A percentile compares a stretch with the other conserved stretches of the same genome.
Evolutionary conservation across 2,797 vertebrate species (phyloP).

Genomic region (Kryptopterus vitreolus): DNA sequence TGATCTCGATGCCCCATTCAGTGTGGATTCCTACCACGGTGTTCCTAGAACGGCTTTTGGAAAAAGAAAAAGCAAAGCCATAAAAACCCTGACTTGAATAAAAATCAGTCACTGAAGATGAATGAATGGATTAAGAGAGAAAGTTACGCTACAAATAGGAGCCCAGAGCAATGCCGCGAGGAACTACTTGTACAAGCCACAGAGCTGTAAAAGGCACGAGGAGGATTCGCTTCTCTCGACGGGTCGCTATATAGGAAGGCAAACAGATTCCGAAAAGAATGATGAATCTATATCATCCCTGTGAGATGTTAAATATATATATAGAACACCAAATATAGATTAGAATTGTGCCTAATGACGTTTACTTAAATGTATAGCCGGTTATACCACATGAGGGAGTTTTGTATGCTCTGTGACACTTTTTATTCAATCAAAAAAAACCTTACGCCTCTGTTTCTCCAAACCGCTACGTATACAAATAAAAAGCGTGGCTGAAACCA

Average conservation of each 20-base stretch:
- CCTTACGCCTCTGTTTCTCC: too few species aligned
- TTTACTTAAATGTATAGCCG: too few species aligned
- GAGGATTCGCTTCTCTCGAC: not conserved
- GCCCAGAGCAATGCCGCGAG: not conserved
- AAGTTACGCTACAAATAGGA: not conserved
- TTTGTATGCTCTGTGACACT: too few species aligned
- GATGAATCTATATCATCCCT: constrained; percentile 62
- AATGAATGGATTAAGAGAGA: constrained; percentile 3
- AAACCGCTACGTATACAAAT: not conserved
- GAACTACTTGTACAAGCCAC: constrained; percentile 17
- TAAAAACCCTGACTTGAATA: not conserved
- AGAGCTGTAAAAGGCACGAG: not conserved
- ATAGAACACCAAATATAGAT: not conserved
- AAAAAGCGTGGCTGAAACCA: not conserved
- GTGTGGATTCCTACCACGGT: not conserved
- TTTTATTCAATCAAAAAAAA: too few species aligned
- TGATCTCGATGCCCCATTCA: not conserved
- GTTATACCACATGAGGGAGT: not conserved
- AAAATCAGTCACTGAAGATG: constrained; percentile 11
- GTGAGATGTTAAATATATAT: constrained; percentile 38
- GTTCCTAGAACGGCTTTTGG: not conserved
- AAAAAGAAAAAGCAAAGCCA: too few species aligned
- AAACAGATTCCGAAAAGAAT: constrained; percentile 60
- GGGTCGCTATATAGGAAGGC: not conserved
- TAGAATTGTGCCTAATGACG: constrained; percentile 27